Conservation (phyloP, 2,888 invertebrate species). For the Cordilura impudica region DNA sequence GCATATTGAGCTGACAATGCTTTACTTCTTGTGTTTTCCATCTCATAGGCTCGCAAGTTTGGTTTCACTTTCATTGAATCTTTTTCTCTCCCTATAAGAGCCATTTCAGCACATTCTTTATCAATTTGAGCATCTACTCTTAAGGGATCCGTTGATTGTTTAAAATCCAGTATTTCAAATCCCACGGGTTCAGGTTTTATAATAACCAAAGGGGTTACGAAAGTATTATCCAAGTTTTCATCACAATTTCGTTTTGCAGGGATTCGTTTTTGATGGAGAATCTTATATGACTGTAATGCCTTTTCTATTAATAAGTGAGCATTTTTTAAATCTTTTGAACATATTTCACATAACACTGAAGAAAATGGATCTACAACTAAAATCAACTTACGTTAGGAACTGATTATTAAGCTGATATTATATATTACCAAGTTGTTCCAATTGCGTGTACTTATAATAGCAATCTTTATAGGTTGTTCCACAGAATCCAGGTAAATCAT, state of each 20-base stretch:
- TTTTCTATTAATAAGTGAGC: conserved; percentile 1
- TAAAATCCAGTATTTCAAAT: background rate
- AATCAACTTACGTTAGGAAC: background rate
- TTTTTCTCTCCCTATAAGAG: too few relatives aligned
- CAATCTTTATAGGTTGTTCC: conserved; percentile 42
- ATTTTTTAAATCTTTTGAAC: conserved; percentile 10
- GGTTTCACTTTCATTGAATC: background rate
- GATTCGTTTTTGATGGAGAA: background rate
- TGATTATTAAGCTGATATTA: background rate
- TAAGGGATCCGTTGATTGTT: background rate
- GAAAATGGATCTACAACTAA: conserved; percentile 34
- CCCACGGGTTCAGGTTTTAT: background rate
- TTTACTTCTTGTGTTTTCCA: background rate
- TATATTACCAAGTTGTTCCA: conserved; percentile 32
- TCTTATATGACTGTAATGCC: background rate
- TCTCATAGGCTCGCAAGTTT: background rate
- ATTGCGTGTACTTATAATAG: conserved; percentile 46
- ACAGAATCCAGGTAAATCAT: background rate
- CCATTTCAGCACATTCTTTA: too few relatives aligned
- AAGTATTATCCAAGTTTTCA: background rate
- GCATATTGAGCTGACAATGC: background rate
- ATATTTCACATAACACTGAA: conserved; percentile 41
- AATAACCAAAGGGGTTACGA: background rate
- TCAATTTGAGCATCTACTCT: background rate
- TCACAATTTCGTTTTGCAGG: background rate